These are phyloP conservation scores for Prenolepis imparis DNA, from an alignment of 2,888 invertebrate genomes.

Conservation along the genomic window DNA sequence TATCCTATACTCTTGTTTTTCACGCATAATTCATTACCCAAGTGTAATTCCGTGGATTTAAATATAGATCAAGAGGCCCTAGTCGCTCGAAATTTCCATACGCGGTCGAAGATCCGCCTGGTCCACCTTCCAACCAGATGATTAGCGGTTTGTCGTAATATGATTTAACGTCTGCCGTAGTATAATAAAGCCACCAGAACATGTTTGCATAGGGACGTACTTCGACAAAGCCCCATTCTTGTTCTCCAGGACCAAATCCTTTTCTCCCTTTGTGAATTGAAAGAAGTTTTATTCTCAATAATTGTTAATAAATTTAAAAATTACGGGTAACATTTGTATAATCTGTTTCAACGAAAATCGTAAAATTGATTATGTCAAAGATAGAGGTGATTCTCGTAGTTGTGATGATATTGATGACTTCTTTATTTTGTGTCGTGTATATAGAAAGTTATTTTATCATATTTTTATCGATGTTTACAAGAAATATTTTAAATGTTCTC, in stretches of 20 bases:
- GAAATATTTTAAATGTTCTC: not conserved
- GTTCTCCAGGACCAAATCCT: constrained; percentile 89
- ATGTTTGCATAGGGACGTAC: constrained; percentile 92
- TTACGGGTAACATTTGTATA: no score
- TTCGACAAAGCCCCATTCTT: constrained; percentile 92
- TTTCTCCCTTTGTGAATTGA: constrained; percentile 59
- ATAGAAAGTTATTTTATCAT: not conserved
- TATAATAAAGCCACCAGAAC: constrained; percentile 96
- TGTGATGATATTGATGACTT: not conserved
- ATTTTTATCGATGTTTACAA: not conserved
- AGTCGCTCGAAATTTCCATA: constrained; percentile 96
- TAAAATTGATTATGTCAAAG: no score
- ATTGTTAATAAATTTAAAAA: no score
- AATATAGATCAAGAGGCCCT: constrained; percentile 91
- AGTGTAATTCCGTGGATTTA: constrained; percentile 90
- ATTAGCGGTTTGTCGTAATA: constrained; percentile 90
- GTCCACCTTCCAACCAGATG: constrained; percentile 97
- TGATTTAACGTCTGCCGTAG: constrained; percentile 88
- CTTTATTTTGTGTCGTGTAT: not conserved
- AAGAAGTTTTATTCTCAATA: constrained; percentile 11
- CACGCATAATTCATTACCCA: constrained; percentile 88
- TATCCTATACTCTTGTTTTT: not conserved
- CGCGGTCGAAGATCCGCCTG: constrained; percentile 93
- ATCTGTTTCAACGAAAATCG: no score
- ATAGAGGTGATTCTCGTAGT: no score